Evolutionary conservation across 1,140 invertebrate species (phyloP), one percentile per base, ranked within the genome.

Genomic region (Harlomillsia oculata): DNA sequence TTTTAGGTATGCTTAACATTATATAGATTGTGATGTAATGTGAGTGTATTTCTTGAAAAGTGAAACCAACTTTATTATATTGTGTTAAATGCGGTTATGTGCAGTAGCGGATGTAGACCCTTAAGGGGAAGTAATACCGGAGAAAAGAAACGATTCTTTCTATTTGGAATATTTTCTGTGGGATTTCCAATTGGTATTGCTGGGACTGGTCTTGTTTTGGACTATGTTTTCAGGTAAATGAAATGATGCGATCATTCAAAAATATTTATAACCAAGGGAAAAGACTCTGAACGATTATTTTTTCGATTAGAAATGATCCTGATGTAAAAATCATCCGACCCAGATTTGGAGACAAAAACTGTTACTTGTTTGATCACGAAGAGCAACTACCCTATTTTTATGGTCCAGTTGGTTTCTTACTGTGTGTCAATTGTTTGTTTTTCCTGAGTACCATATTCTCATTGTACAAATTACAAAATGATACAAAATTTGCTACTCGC

Each of bases 331-430:
- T 58, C 14, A 59, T 59, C 8, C 48, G 56, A 37, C 63, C 63
- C 14, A 37, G 50, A 39, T 65, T 62, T 54, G 63, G 63, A 28
- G 56, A 56, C 16, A 32, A 41, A 4, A 53, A 57, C 13, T 65
- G 63, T 43, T 65, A 65, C 43, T 59, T 65, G 40, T 58, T 56
- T 29, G 56, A 48, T 5, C 74, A 80, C 49, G 66, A 72, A 53
- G 72, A 76, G 30, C 75, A 78, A 3, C 69, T 81, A 60, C 77
- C 77, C 3, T 81, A 80, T 62, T 81, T 82, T 62, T 82, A 81
- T 66, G 74, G 76, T 2, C 78, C 79, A 0, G 72, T 80, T 4
- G 77, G 78, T 0, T 53, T 78, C 6, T 74, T 82, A 5, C 55
- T 65, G 3, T 40, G 40, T 26, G 39, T 65, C 9, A 60, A 65